Conservation (phyloP, 2,113 vertebrate species). For the Toxotes jaculatrix region DNA sequence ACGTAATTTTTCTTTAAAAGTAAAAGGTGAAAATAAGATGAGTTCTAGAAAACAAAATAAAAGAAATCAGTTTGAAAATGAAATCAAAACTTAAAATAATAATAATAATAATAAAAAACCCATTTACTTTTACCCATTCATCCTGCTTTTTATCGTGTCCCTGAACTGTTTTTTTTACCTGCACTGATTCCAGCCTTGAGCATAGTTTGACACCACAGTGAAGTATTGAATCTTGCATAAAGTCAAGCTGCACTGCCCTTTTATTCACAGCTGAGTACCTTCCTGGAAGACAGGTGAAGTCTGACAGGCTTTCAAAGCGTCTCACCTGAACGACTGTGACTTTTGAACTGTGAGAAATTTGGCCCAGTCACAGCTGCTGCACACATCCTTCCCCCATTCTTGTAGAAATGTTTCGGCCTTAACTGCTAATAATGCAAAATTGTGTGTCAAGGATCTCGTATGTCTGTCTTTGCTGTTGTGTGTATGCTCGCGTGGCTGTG, state of each 20-base stretch:
- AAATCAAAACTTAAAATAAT: too few species aligned
- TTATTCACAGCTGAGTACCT: slow-evolving; percentile 25
- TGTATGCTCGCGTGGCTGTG: slow-evolving; percentile 23
- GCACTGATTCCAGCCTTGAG: neutral
- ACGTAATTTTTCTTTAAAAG: too few species aligned
- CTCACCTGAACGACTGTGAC: slow-evolving; percentile 28
- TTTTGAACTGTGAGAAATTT: neutral
- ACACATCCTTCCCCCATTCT: neutral
- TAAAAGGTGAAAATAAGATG: too few species aligned
- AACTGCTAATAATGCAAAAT: slow-evolving; percentile 31
- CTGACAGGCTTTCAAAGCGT: slow-evolving; percentile 30
- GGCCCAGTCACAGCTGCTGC: neutral
- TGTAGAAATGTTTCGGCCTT: slow-evolving; percentile 39
- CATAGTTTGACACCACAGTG: neutral
- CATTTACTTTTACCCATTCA: too few species aligned
- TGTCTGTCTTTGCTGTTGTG: neutral
- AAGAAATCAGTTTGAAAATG: too few species aligned
- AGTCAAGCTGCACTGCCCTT: neutral
- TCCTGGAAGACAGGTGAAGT: slow-evolving; percentile 16
- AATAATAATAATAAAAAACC: too few species aligned
- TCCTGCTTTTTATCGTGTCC: too few species aligned
- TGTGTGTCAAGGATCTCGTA: neutral
- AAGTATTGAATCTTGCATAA: slow-evolving; percentile 13
- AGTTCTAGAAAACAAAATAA: too few species aligned
- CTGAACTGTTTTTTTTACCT: too few species aligned